Evolutionary conservation across 2,888 invertebrate species (phyloP).

Genomic region (Campaea margaritaria): DNA sequence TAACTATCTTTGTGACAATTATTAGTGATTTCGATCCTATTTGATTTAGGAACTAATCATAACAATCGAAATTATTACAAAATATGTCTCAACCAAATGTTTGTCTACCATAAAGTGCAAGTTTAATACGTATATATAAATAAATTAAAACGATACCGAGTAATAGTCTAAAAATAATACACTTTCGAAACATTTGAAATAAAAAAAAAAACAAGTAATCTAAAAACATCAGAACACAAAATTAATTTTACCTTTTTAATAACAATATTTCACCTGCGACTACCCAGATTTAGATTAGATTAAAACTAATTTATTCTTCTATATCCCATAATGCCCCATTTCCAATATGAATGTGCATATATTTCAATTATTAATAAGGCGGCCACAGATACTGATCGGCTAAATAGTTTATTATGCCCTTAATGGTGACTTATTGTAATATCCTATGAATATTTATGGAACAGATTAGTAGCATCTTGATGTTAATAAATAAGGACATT

Average conservation of each 20-base stretch:
- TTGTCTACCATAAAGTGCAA: no score
- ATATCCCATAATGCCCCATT: constrained; percentile 34
- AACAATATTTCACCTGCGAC: neutral
- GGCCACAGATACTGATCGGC: constrained; percentile 38
- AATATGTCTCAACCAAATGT: no score
- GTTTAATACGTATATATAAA: no score
- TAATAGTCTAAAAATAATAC: no score
- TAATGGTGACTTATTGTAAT: constrained; percentile 44
- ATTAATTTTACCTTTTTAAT: neutral
- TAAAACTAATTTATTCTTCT: constrained; percentile 10
- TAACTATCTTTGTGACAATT: no score
- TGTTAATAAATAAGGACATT: constrained; percentile 25
- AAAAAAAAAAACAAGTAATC: no score
- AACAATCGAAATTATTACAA: no score
- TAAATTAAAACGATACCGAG: no score
- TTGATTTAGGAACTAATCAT: no score
- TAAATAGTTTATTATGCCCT: constrained; percentile 42
- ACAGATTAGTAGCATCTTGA: constrained; percentile 32
- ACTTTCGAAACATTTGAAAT: no score
- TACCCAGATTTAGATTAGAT: constrained; percentile 8
- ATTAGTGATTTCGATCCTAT: no score
- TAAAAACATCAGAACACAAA: neutral
- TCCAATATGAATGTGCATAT: constrained; percentile 34
- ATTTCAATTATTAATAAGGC: constrained; percentile 34
- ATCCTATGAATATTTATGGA: constrained; percentile 53